Conservation (phyloP, 2,797 vertebrate genomes). For the Pipistrellus nathusii region DNA sequence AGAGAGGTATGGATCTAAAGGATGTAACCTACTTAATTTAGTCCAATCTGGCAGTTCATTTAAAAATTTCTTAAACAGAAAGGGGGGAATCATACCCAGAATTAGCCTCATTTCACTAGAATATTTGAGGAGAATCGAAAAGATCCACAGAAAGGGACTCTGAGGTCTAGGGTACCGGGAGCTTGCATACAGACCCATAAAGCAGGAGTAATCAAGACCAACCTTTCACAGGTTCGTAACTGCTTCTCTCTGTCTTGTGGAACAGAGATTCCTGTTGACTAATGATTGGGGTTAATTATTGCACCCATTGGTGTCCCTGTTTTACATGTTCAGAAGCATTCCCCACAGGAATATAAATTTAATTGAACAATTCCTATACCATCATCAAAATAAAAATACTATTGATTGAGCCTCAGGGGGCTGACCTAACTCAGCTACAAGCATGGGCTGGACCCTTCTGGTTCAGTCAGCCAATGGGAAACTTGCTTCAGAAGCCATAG, state of each 20-base stretch:
- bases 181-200: neutral
- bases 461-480: neutral
- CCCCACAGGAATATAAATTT: neutral
- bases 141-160: neutral
- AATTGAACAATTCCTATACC: slow-evolving; percentile 5
- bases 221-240: neutral
- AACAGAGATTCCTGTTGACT: neutral
- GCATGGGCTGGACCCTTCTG: neutral
- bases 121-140: neutral
- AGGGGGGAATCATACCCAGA: neutral
- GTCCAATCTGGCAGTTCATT: neutral
- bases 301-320: neutral
- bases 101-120: neutral
- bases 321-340: neutral
- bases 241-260: neutral
- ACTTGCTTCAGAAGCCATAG: neutral
- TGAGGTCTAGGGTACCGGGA: neutral
- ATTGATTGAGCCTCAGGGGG: neutral
- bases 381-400: slow-evolving; percentile 27
- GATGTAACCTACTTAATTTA: neutral
- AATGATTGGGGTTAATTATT: neutral
- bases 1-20: neutral
- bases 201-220: neutral
- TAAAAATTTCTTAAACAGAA: neutral
- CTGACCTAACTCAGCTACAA: neutral